These are phyloP conservation scores for Antedon bifida DNA, from an alignment of 35 echinoderm and acorn worm genomes.

Conservation along the genomic window DNA sequence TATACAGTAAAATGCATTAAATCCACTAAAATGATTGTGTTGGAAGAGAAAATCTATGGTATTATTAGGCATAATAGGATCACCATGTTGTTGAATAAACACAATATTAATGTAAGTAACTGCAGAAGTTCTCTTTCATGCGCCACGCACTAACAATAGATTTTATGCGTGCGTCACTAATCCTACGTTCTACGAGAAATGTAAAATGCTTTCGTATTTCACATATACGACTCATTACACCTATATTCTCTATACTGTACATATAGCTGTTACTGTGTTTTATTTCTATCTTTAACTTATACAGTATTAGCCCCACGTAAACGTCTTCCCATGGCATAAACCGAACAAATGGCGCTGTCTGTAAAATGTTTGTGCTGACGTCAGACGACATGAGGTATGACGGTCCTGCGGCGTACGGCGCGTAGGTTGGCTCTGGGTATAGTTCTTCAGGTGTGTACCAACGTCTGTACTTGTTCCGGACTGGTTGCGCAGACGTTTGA, in stretches of 20 bases:
- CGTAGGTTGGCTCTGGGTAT: constrained; percentile 28
- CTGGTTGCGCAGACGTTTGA: background rate
- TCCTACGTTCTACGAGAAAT: background rate
- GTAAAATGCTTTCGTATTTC: background rate
- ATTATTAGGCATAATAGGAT: too few species aligned
- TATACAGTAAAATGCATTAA: too few species aligned
- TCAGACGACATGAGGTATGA: constrained; percentile 32
- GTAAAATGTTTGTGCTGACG: constrained; percentile 16
- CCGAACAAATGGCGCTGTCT: constrained; percentile 5
- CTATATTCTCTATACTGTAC: background rate
- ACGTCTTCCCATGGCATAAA: constrained; percentile 44
- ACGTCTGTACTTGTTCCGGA: constrained; percentile 8
- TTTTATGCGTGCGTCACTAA: background rate
- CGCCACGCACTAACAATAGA: background rate
- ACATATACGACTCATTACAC: background rate
- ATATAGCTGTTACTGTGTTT: background rate
- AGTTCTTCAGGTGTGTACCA: constrained; percentile 39
- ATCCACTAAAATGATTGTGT: too few species aligned
- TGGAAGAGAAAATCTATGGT: too few species aligned
- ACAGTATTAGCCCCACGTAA: constrained; percentile 30
- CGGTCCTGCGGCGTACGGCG: constrained; percentile 21
- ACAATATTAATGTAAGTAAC: too few species aligned
- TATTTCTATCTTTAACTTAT: background rate
- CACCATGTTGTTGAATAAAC: too few species aligned
- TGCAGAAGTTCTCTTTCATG: background rate